These are phyloP conservation scores for Tauraco erythrolophus DNA, from an alignment of 2,113 vertebrate genomes.

Conservation along the genomic window DNA sequence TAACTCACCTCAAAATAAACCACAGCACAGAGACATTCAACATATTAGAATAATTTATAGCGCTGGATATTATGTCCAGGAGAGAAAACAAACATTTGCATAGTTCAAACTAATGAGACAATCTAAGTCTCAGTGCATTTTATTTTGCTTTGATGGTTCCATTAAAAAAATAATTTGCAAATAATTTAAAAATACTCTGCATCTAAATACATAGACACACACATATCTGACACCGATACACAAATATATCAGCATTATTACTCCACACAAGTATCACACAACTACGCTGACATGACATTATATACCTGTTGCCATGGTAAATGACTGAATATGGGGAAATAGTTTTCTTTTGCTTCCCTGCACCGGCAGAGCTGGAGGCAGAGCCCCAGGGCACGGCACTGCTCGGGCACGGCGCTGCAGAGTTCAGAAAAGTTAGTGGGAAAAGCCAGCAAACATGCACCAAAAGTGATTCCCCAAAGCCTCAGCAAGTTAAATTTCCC, in stretches of 20 bases:
- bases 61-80: background rate
- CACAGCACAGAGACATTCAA: background rate
- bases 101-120: background rate
- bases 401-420: background rate
- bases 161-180: background rate
- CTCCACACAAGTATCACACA: background rate
- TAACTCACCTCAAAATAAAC: background rate
- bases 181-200: background rate
- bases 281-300: too few relatives aligned
- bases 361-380: background rate
- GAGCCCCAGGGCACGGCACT: accelerated
- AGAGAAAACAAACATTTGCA: background rate
- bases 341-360: background rate
- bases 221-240: too few relatives aligned
- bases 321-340: background rate
- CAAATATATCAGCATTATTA: background rate
- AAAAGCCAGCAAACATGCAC: too few relatives aligned
- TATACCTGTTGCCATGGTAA: background rate
- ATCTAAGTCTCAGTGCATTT: background rate
- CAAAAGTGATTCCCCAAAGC: too few relatives aligned
- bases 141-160: background rate
- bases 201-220: background rate
- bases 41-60: background rate
- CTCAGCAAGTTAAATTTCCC: background rate
- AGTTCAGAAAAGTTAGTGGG: background rate